Percentiles rank a stretch among this genome's conserved stretches.
phyloP scores from a whole-genome alignment of 2,797 vertebrate species.

The Mormyrus proboscirostris region DNA sequence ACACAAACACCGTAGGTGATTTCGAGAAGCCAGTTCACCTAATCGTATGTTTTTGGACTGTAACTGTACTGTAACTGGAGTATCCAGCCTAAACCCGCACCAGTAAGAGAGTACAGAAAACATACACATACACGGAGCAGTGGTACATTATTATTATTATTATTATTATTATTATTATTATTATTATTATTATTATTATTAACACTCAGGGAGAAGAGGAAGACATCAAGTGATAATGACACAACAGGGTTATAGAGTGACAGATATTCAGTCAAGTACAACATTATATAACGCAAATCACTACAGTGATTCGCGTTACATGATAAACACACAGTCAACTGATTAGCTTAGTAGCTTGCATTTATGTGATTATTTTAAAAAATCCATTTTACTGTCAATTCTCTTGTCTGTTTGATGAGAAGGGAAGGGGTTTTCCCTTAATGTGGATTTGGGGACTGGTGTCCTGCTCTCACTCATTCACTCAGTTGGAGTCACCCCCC shows the following conservation, averaged over 20 bases:
- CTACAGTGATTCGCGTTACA: too few species aligned
- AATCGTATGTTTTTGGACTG: background rate
- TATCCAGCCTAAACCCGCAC: background rate
- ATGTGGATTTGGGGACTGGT: background rate
- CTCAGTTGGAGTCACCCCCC: background rate
- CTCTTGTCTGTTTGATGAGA: background rate
- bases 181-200: background rate
- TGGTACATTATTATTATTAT: too few species aligned
- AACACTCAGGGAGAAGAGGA: background rate
- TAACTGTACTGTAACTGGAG: background rate
- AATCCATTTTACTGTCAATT: background rate
- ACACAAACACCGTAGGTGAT: background rate
- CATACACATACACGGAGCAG: background rate
- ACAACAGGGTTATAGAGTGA: background rate
- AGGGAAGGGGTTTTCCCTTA: background rate
- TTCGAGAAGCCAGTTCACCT: background rate
- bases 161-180: background rate
- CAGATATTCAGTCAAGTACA: background rate
- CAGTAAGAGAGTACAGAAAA: background rate
- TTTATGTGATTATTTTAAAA: background rate
- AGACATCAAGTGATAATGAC: background rate
- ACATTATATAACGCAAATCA: background rate
- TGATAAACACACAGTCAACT: background rate
- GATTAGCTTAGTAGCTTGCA: background rate
- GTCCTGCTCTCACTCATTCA: constrained; percentile 16